Evolutionary conservation across 2,797 vertebrate genomes (phyloP), one percentile per base, ranked within the genome.

Genomic region (Rhinoraja longicauda): DNA sequence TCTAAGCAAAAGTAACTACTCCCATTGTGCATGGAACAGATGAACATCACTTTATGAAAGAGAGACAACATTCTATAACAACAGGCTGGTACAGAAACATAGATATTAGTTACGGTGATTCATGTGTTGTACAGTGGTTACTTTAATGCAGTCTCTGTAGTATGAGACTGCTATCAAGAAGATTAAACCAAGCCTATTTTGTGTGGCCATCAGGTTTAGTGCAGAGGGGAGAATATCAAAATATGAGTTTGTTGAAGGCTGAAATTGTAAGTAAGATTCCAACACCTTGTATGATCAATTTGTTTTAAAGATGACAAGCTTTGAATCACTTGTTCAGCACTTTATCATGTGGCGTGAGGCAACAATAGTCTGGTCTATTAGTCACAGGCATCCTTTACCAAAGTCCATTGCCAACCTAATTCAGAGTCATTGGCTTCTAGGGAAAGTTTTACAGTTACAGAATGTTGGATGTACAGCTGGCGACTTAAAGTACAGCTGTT

Each of bases 61-160:
- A 72, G 64, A 90, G 32, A 70, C 32, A 91, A 91, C 67, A 72
- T 73, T 91, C 90, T 73, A 10, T 17, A 73, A 91, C 88, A 36
- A 70, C n/a, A 64, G n/a, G 59, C 84, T 64, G 84, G 32, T 73
- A 67, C 67, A 91, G 67, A 24, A 53, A 73, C 39, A 73, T 73
- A 15, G 39, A 53, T 39, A 88, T 6, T 39, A 9, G 36, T 15
- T 72, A 45, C 39, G 73, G 5, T 53, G 70, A 73, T 26, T 26
- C 26, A 91, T 73, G 70, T 29, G 39, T 73, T 72, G 24, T 26
- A 12, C 9, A 73, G 67, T 9, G 2, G 45, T 39, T 45, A 17
- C n/a, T 73, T 91, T 29, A 13, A 91, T 15, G 24, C 53, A 53
- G 70, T 73, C 53, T 72, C 70, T 26, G 13, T 39, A 73, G 36